Evolutionary conservation across 2,113 vertebrate species (phyloP).

Genomic region (Dromaius novaehollandiae): DNA sequence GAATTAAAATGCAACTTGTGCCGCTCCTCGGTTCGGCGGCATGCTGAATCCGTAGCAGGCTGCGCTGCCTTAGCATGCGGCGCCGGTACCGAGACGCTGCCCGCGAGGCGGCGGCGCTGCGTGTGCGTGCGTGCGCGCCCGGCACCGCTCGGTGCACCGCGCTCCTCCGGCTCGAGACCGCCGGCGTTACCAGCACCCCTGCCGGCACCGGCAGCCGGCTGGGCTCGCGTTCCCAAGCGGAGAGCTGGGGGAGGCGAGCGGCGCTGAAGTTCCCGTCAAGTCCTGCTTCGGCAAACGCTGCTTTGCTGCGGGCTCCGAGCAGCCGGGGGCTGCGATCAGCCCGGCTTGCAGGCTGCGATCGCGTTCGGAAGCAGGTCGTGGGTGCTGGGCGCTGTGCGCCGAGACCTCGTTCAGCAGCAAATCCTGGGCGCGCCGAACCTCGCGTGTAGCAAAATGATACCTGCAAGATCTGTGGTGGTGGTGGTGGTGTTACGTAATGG

Average conservation of each 20-base stretch:
- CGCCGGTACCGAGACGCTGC: rapidly evolving
- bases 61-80: rapidly evolving
- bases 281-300: background rate
- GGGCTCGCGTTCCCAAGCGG: too few species aligned
- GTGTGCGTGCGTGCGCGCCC: background rate
- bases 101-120: background rate
- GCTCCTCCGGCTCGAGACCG: background rate
- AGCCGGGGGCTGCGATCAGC: too few species aligned
- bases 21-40: background rate
- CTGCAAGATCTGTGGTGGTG: background rate
- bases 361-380: background rate
- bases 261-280: background rate
- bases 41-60: rapidly evolving
- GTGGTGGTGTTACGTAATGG: background rate
- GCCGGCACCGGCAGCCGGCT: too few species aligned
- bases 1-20: background rate
- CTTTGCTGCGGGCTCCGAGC: background rate
- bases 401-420: background rate
- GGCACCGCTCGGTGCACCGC: background rate
- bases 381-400: rapidly evolving
- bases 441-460: background rate
- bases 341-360: background rate
- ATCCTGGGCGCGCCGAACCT: background rate
- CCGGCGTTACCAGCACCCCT: background rate
- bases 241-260: background rate